Evolutionary conservation across 2,888 invertebrate species (phyloP), one percentile per base, ranked within the genome.

Genomic region (Cheilosia impressa): DNA sequence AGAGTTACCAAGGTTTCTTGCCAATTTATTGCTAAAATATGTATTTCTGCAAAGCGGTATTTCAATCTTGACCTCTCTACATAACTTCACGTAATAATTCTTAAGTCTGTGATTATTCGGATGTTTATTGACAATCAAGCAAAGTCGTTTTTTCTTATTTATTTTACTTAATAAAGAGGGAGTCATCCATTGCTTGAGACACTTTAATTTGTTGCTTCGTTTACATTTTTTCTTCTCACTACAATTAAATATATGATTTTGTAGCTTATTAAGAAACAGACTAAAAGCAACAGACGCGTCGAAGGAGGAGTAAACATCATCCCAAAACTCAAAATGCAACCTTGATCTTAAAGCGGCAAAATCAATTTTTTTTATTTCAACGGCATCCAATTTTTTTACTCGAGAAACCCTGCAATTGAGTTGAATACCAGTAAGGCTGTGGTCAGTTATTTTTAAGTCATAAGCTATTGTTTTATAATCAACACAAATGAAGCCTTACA

Each of bases 241-340:
- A 71, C 34, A 41, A 27, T 27, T 22, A 4, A 19, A 31, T 13
- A 71, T n/a, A 60, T 71, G 4, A 24, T 10, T 52, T 34, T 71
- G 50, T n/a, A 60, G 34, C 50, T 60, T 71, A 1, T 41, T n/a
- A 41, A 60, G 41, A 52, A 60, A 60, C 4, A 60, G 27, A 17
- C 27, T 17, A 52, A 60, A 71, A 17, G 50, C 43, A 62, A 52
- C 19, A 31, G 7, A 7, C 6, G 62, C 53, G 53, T 62, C 53
- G 13, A 9, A 0, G 0, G 19, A 15, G 27, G 4, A n/a, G 31
- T 27, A 71, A 2, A 60, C 50, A 15, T 50, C 58, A 38, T 38
- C 58, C 58, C 71, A 69, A 50, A 50, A 47, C 17, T 72, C 72
- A 24, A 72, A 62, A 41, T 41, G 43, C 53, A 72, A 19, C 2